Evolutionary conservation across 1,140 invertebrate species (phyloP).

Genomic region (Scaptomyza montana): DNA sequence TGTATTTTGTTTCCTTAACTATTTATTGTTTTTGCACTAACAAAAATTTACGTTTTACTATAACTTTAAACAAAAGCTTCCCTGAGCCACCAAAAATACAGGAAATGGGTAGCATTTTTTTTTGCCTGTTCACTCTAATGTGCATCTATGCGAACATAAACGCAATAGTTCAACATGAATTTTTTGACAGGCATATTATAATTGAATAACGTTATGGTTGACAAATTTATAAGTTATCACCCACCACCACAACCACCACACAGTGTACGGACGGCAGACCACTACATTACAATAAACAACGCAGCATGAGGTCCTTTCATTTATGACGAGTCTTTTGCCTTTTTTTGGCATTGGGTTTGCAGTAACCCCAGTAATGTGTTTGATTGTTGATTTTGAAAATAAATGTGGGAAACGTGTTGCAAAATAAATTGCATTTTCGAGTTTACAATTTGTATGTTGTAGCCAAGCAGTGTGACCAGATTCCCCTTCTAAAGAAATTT

Average conservation of each 20-base stretch:
- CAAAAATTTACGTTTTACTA: no score
- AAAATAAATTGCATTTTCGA: constrained; percentile 25
- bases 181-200: constrained; percentile 43
- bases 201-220: constrained; percentile 52
- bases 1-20: no score
- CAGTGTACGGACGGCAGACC: neutral
- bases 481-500: constrained; percentile 1
- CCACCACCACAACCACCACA: constrained; percentile 16
- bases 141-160: constrained; percentile 3
- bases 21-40: no score
- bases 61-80: no score
- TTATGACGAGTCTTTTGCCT: neutral
- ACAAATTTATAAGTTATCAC: constrained; percentile 55
- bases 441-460: constrained; percentile 39
- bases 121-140: neutral
- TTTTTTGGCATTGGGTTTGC: constrained; percentile 1
- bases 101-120: neutral
- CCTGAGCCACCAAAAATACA: neutral
- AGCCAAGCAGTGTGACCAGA: constrained; percentile 6
- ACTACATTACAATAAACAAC: constrained; percentile 17
- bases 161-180: constrained; percentile 10
- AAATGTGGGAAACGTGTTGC: constrained; percentile 19
- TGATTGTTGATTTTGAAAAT: constrained; percentile 1
- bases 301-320: constrained; percentile 36
- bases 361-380: constrained; percentile 17